These are phyloP conservation scores for Syngnathus rostellatus DNA, from an alignment of 2,797 vertebrate genomes.

Conservation along the genomic window DNA sequence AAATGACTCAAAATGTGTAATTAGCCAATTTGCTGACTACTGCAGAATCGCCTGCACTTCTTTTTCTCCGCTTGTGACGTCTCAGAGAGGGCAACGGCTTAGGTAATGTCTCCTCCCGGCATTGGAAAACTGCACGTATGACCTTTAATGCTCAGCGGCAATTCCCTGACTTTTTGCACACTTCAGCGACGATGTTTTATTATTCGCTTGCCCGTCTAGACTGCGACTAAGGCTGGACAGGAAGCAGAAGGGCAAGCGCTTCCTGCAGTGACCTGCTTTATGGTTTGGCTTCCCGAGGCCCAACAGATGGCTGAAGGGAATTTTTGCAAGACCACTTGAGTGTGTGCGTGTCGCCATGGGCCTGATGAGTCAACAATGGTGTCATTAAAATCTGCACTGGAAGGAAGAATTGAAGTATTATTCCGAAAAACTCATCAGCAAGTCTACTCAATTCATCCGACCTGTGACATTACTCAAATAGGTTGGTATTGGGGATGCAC, in stretches of 20 bases:
- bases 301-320: slow-evolving; percentile 6
- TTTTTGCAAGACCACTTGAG: slow-evolving; percentile 1
- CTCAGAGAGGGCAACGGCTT: slow-evolving; percentile 44
- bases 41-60: neutral
- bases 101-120: slow-evolving; percentile 64
- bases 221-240: slow-evolving; percentile 37
- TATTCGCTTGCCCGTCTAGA: slow-evolving; percentile 43
- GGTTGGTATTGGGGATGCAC: no score
- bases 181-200: slow-evolving; percentile 20
- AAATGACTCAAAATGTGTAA: slow-evolving; percentile 7
- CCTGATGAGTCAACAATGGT: neutral
- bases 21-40: neutral
- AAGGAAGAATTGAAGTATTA: neutral
- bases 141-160: neutral
- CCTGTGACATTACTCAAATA: neutral
- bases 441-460: neutral
- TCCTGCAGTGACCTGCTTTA: slow-evolving; percentile 37
- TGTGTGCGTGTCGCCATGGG: neutral
- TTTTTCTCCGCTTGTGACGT: slow-evolving; percentile 23
- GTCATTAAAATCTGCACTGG: neutral
- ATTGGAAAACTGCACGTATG: slow-evolving; percentile 48
- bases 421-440: neutral
- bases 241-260: slow-evolving; percentile 33
- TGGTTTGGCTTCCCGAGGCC: slow-evolving; percentile 13
- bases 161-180: slow-evolving; percentile 26